Base-by-base conservation (phyloP, 1,140 invertebrate species). In the Anthonomus grandis region DNA sequence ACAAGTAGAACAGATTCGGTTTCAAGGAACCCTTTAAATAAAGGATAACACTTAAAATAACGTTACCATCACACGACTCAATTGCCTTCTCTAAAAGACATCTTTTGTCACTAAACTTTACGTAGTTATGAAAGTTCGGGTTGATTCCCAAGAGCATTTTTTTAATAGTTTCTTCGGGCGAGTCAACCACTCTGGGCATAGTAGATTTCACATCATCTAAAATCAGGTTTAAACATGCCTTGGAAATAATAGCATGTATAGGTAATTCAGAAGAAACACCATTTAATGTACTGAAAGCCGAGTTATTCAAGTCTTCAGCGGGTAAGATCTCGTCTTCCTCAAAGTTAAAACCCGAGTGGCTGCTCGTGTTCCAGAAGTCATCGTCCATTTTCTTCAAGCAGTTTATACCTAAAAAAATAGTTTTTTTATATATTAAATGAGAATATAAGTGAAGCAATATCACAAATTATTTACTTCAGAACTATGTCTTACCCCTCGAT, bases 361-460 rank as follows among this genome's bases (percentile, higher is more conserved):
- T 62, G 52, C 66, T 69, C 8, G 42, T 62, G 47, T 71, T 70
- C 69, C 69, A 71, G 48, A 65, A 71, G 37, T 68, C 69, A 21
- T 71, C 69, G 34, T 66, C 61, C 12, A 31, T 36, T 36, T 62
- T n/a, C n/a, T n/a, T n/a, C n/a, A n/a, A n/a, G n/a, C n/a, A n/a
- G n/a, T n/a, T n/a, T n/a, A n/a, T n/a, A n/a, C n/a, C n/a, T n/a
- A n/a, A n/a, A n/a, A n/a, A n/a, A n/a, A n/a, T n/a, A n/a, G n/a
- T n/a, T n/a, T n/a, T n/a, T n/a, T n/a, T n/a, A n/a, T n/a, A n/a
- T n/a, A n/a, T n/a, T n/a, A n/a, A n/a, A n/a, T n/a, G n/a, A n/a
- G n/a, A n/a, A n/a, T n/a, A n/a, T n/a, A n/a, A n/a, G n/a, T n/a
- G n/a, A n/a, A n/a, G n/a, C n/a, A n/a, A n/a, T n/a, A n/a, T n/a